Evolutionary conservation across 2,113 vertebrate species (phyloP).

Genomic region (Oceanites oceanicus): DNA sequence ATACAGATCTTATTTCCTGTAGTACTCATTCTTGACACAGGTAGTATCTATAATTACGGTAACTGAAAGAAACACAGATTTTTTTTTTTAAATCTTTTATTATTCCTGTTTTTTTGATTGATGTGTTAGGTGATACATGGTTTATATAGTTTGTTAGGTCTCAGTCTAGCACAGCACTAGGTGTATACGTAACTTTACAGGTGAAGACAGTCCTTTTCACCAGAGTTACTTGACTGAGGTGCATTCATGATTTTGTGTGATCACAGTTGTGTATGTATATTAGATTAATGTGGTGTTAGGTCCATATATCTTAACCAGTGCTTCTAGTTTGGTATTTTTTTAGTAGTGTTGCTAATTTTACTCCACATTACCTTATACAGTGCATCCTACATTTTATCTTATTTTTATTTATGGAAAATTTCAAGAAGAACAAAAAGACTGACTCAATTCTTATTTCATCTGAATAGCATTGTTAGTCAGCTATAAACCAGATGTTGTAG

Average conservation of each 20-base stretch:
- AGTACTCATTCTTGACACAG: not conserved
- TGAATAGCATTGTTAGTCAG: not conserved
- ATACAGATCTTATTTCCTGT: not conserved
- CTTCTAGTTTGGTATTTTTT: not conserved
- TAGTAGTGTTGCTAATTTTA: not conserved
- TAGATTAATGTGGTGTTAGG: not conserved
- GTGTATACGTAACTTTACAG: not conserved
- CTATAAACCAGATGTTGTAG: slow-evolving; percentile 17
- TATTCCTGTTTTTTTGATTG: not conserved
- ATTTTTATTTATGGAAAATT: not conserved
- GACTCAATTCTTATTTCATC: not conserved
- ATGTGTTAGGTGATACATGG: not conserved
- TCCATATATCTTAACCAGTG: not conserved
- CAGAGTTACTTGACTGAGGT: not conserved
- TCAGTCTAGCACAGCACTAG: not conserved
- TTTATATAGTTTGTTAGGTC: not conserved
- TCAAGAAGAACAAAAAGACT: not conserved
- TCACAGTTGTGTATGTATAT: not conserved
- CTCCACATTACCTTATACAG: not conserved
- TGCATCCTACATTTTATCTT: not conserved
- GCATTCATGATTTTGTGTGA: not conserved
- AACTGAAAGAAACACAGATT: not conserved
- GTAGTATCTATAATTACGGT: not conserved
- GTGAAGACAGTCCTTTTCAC: not conserved
- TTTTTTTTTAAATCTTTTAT: not conserved